Base-by-base conservation (phyloP, 2,888 invertebrate genomes). In the Dasypolia templi region DNA sequence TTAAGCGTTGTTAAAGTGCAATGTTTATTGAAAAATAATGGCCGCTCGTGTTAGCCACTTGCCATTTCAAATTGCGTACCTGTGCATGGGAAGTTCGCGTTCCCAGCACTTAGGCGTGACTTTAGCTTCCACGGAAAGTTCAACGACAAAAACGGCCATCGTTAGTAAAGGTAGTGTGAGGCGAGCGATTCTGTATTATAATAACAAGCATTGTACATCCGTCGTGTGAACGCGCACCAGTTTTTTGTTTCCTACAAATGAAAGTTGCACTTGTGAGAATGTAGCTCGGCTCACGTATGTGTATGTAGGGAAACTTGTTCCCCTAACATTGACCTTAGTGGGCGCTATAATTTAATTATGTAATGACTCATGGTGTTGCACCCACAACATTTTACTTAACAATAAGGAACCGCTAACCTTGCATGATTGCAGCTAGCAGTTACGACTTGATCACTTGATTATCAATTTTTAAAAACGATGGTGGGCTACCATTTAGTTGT, bases 261-360 rank as follows among this genome's bases (percentile, higher is more conserved):
- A 96, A 96, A 96, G 96, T 96, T 93, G 92, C 92, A 93, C 89
- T 92, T 94, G 95, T 96, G 96, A 93, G 95, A 95, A 95, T 91
- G 88, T 89, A 89, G 91, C 92, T 89, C 76, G 89, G 81, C 91
- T 78, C 76, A 67, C 32, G 89, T 90, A 90, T 88, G 86, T 73
- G 56, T 77, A 63, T 72, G 77, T 75, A 77, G 93, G 93, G 93
- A 95, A 95, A 95, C 93, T 92, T 89, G 91, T 92, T 91, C 86
- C 87, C 86, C 87, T 93, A 92, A 91, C 94, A 94, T 94, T 95
- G 95, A 95, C 95, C 93, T 84, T 89, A 67, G 76, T 49, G 66
- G 59, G 64, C 63, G 67, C 72, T 84, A 63, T 75, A 72, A 83
- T 85, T 86, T 75, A 72, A 83, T 85, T 86, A 86, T 82, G 82